Conservation (phyloP, 2,113 vertebrate genomes). For the Narcine bancroftii region DNA sequence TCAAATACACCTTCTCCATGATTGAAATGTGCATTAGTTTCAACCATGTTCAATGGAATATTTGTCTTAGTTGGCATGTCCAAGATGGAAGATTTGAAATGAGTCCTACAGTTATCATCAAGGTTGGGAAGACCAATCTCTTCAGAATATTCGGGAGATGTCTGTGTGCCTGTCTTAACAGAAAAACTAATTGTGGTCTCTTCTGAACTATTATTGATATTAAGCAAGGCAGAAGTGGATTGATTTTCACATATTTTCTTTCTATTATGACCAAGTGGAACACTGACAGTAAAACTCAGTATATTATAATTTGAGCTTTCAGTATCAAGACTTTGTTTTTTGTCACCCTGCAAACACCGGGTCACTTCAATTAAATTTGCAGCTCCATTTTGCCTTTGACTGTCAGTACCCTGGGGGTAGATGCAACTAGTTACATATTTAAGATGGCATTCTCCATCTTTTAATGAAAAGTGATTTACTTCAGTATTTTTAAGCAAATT, state of each 20-base stretch:
- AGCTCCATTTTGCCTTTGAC: neutral
- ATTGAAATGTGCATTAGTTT: neutral
- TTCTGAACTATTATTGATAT: neutral
- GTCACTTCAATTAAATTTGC: neutral
- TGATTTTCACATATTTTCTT: neutral
- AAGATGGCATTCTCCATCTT: slow-evolving; percentile 8
- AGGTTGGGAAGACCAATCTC: slow-evolving; percentile 2
- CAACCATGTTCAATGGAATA: neutral
- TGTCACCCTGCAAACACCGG: neutral
- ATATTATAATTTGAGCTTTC: neutral
- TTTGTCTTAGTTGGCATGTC: neutral
- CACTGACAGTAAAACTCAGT: neutral
- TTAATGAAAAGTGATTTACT: neutral
- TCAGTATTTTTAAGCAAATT: slow-evolving; percentile 9
- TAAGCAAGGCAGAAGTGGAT: neutral
- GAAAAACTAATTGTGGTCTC: neutral
- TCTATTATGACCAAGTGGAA: neutral
- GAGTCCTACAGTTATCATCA: neutral
- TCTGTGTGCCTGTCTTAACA: neutral
- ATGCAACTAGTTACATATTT: neutral
- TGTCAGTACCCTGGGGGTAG: neutral
- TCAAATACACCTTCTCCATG: neutral
- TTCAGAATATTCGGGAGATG: neutral
- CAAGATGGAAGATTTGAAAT: neutral
- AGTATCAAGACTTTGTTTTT: neutral